Evolutionary conservation across 2,113 vertebrate genomes (phyloP), one percentile per base, ranked within the genome.

Genomic region (Fregata magnificens): DNA sequence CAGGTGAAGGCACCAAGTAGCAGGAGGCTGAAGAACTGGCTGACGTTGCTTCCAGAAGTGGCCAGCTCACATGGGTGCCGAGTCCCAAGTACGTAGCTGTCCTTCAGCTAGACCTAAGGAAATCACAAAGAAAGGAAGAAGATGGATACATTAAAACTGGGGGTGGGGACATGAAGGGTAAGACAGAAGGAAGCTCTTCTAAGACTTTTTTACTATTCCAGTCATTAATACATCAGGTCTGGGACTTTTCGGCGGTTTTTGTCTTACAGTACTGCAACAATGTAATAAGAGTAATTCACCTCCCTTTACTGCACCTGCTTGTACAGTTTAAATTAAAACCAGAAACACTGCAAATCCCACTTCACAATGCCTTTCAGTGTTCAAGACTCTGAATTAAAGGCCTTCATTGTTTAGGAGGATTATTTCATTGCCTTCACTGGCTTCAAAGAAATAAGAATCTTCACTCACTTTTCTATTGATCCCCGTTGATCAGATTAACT

Each of bases 341-440:
- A 98, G 98, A 98, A 99, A 99, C 98, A 99, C 98, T 96, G 98
- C 98, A 99, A 99, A 99, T 98, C 98, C 98, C 97, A 97, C 98
- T 98, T 98, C 98, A 99, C 98, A 99, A 99, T 98, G 98, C 98
- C 98, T 97, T 98, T 97, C 97, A 97, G 96, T 91, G 98, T 98
- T 97, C 14, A 10, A 96, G 96, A 95, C 85, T 88, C 96, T 84
- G 97, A 97, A 98, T 98, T 98, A 98, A 98, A 98, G 96, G 94
- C 88, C 97, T 97, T 96, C 98, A 98, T 99, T 98, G 98, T 98
- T 98, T 96, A 95, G 95, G 63, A 92, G 98, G 98, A 98, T 98
- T 98, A 98, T 97, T 95, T 96, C 95, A 65, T 94, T 97, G 97
- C 96, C 97, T 98, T 97, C 91, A 16, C 91, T 71, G 74, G 95